Evolutionary conservation across 2,888 invertebrate genomes (phyloP), one percentile per base, ranked within the genome.

Genomic region (Caenorhabditis auriculariae): DNA sequence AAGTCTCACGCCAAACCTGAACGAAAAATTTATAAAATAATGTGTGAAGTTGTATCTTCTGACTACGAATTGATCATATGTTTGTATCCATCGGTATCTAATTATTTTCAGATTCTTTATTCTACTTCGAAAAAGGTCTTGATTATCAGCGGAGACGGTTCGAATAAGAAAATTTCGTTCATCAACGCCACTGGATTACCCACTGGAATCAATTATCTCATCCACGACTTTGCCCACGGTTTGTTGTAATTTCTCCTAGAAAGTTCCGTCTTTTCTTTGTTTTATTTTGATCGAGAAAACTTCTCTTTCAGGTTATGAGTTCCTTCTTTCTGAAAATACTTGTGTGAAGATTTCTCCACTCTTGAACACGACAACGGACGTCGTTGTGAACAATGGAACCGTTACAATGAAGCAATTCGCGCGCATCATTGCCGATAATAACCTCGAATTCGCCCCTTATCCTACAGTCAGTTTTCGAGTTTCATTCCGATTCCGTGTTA

Each of bases 181-280:
- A 9, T 32, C 35, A 32, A 32, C 35, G n/a, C 35, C 35, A 32
- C 35, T 12, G 35, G 9, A n/a, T n/a, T n/a, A 9, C 35, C 35
- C 9, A 12, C 35, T 32, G 35, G 35, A 32, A 51, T 55, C 3
- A 50, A 63, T 19, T 63, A 59, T 19, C 37, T 63, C 49, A 44
- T 59, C 9, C 63, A 63, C 26, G 63, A 63, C 29, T 63, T 58
- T 45, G 43, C 49, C 24, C 55, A 55, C 27, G 62, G 49, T 49
- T 27, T 5, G 23, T 9, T 32, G n/a, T n/a, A n/a, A n/a, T n/a
- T n/a, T n/a, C n/a, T n/a, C n/a, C n/a, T n/a, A n/a, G n/a, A n/a
- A n/a, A n/a, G n/a, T n/a, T n/a, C n/a, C n/a, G n/a, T n/a, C n/a
- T n/a, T n/a, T n/a, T n/a, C n/a, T n/a, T n/a, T n/a, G n/a, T 3